Evolutionary conservation across 2,797 vertebrate species (phyloP).

Genomic region (Novumbra hubbsi): DNA sequence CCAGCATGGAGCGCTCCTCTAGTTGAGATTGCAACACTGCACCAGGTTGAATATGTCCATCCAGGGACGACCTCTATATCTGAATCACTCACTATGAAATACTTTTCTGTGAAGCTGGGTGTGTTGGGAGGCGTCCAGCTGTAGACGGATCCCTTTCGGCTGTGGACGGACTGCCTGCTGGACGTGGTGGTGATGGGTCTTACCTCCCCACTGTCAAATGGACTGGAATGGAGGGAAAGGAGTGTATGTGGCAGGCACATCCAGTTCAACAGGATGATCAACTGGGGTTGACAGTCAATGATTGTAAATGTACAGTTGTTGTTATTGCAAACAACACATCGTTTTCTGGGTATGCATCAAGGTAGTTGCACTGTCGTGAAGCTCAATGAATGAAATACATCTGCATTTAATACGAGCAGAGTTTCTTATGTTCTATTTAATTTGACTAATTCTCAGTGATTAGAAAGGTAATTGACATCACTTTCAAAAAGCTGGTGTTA

Average conservation of each 20-base stretch:
- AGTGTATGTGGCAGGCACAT: too few relatives aligned
- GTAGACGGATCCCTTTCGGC: conserved; percentile 85
- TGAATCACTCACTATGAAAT: conserved; percentile 81
- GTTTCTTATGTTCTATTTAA: neutral
- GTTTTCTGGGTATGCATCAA: too few relatives aligned
- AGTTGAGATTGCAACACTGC: too few relatives aligned
- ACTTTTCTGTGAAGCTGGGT: conserved; percentile 91
- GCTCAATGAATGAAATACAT: neutral
- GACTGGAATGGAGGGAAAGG: conserved; percentile 49
- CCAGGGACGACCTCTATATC: neutral
- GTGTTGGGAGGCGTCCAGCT: conserved; percentile 90
- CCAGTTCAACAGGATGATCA: too few relatives aligned
- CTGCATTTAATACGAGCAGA: neutral
- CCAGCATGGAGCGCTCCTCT: too few relatives aligned
- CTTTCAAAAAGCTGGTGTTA: neutral
- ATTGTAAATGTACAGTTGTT: too few relatives aligned
- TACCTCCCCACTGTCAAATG: conserved; percentile 75
- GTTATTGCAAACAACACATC: too few relatives aligned
- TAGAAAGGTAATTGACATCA: neutral
- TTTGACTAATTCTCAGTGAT: neutral
- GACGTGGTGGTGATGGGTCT: conserved; percentile 70
- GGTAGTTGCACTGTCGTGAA: too few relatives aligned
- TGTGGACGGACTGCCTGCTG: conserved; percentile 79
- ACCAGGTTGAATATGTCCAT: too few relatives aligned
- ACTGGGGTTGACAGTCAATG: too few relatives aligned